A percentile compares a stretch with the other conserved stretches of the same genome.
These are phyloP conservation scores for Scaptomyza polygonia DNA, from an alignment of 2,888 invertebrate species.

Conservation along the genomic window DNA sequence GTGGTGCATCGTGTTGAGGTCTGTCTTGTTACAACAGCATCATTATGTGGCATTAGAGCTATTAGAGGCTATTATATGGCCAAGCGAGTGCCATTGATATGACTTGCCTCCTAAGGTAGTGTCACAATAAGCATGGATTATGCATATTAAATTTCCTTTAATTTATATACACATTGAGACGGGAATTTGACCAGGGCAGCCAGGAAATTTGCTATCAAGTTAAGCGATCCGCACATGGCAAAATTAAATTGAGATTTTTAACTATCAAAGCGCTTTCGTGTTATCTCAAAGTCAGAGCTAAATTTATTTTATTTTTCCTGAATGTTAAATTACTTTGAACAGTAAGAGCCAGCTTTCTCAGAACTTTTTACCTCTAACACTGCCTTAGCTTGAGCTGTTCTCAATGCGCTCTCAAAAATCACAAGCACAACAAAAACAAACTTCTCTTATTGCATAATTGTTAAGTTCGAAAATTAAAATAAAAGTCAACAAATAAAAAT, in stretches of 20 bases:
- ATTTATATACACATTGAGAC: conserved; percentile 8
- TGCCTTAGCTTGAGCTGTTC: conserved; percentile 4
- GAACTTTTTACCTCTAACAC: background rate
- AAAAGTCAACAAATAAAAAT: conserved; percentile 10
- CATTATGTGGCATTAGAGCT: conserved; percentile 74
- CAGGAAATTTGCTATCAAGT: conserved; percentile 57
- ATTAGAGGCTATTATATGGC: conserved; percentile 54
- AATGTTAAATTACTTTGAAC: conserved; percentile 57
- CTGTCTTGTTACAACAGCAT: conserved; percentile 74
- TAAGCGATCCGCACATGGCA: conserved; percentile 45
- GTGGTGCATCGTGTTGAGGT: conserved; percentile 75
- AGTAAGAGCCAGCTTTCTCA: conserved; percentile 34
- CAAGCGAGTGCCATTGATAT: conserved; percentile 50
- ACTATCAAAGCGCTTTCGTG: conserved; percentile 51
- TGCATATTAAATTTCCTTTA: background rate
- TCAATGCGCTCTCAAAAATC: conserved; percentile 8
- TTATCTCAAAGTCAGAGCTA: conserved; percentile 74
- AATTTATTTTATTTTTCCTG: conserved; percentile 26
- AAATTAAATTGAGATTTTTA: conserved; percentile 50
- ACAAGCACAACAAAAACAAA: conserved; percentile 12
- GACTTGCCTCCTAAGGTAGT: conserved; percentile 42
- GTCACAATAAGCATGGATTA: conserved; percentile 60
- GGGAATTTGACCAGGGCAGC: conserved; percentile 34
- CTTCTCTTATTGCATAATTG: conserved; percentile 67
- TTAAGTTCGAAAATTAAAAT: conserved; percentile 26